Conservation (phyloP, 1,140 invertebrate genomes). For the Drosophila pallidifrons region DNA sequence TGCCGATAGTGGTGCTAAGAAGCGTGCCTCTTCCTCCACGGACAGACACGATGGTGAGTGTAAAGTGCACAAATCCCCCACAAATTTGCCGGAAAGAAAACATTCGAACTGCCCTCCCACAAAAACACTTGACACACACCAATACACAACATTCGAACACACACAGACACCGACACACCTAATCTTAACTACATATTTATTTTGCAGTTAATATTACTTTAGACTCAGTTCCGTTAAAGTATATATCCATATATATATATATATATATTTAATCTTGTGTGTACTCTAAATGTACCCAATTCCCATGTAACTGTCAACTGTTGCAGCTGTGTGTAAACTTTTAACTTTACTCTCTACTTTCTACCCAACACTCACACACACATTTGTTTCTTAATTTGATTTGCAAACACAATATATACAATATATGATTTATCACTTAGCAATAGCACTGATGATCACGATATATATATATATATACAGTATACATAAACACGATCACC, state of each 20-base stretch:
- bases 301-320: conserved; percentile 41
- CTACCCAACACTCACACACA: conserved; percentile 13
- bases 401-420: conserved; percentile 46
- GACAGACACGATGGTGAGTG: conserved; percentile 90
- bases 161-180: conserved; percentile 34
- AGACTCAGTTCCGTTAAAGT: conserved; percentile 48
- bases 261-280: conserved; percentile 28
- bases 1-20: conserved; percentile 91
- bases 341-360: conserved; percentile 9
- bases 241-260: conserved; percentile 31
- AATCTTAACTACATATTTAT: conserved; percentile 66
- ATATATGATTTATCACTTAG: conserved; percentile 40
- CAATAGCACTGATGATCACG: conserved; percentile 23
- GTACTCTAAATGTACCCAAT: conserved; percentile 41
- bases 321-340: conserved; percentile 41
- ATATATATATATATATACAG: neutral
- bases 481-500: neutral
- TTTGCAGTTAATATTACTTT: conserved; percentile 78
- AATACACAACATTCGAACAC: conserved; percentile 17
- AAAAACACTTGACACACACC: conserved; percentile 41
- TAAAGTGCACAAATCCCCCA: neutral
- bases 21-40: conserved; percentile 91
- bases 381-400: conserved; percentile 17
- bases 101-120: conserved; percentile 37
- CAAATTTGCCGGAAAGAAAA: conserved; percentile 3